A percentile compares a stretch with the other conserved stretches of the same genome.
phyloP scores from a whole-genome alignment of 2,888 invertebrate genomes.

The Pimpla rufipes region DNA sequence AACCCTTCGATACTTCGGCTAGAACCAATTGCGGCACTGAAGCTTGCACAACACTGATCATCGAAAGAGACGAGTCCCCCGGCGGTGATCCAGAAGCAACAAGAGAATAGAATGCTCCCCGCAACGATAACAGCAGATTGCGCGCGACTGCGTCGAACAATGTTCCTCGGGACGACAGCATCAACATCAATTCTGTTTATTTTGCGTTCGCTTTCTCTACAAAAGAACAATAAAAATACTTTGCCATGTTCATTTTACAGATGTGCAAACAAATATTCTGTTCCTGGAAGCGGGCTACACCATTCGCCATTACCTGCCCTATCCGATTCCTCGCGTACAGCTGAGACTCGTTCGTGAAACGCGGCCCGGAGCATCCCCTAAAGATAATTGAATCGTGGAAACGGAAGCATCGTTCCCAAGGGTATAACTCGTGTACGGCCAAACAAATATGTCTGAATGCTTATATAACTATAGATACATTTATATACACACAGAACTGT shows the following conservation, averaged over 20 bases:
- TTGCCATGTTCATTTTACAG: no score
- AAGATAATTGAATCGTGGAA: slow-evolving; percentile 34
- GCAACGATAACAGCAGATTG: no score
- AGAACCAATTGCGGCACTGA: neutral
- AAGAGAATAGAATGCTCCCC: no score
- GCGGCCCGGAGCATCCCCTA: neutral
- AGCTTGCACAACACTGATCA: neutral
- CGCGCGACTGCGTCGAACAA: no score
- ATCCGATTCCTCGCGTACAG: neutral
- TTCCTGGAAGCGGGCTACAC: no score
- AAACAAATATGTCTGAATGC: no score
- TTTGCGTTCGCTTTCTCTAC: no score
- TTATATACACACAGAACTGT: neutral
- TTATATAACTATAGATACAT: no score
- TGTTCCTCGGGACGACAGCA: no score
- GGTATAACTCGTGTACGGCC: neutral
- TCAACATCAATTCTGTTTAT: no score
- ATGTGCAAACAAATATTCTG: no score
- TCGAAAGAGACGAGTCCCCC: neutral
- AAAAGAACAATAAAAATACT: no score
- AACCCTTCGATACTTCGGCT: neutral
- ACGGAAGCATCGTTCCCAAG: neutral
- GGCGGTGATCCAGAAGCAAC: neutral
- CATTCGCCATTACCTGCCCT: neutral
- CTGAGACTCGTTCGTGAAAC: neutral